Evolutionary conservation across 2,113 vertebrate genomes (phyloP), one percentile per base, ranked within the genome.

Genomic region (Falco punctatus): DNA sequence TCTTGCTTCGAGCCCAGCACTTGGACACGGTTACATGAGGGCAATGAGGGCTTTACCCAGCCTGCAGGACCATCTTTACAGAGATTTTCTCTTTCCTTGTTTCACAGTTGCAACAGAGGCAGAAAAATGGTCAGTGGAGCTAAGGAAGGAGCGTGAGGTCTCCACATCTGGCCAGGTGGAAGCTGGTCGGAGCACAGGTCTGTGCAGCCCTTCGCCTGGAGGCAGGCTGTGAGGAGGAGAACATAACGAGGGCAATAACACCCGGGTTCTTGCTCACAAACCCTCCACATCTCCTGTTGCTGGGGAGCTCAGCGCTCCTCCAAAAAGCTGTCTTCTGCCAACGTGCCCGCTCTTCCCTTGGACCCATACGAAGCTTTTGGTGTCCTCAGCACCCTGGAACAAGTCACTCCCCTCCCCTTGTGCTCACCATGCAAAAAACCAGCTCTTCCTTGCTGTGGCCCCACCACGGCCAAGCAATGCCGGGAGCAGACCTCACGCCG

Each of bases 391-490:
- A 48, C 27, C n/a, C 27, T 10, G 24, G 32, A 32, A 7, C n/a
- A 61, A 72, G 10, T 46, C 1, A 3, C 5, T 81, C 11, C 30
- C 10, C 27, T 30, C 33, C 5, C 38, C 15, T 58, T 70, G 27
- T 62, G 15, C 33, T 69, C 58, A 32, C 14, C 7, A 2, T 0
- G 2, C 2, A 2, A 15, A 72, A 11, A 15, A 10, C 16, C 55
- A 38, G 22, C 32, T 84, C 28, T 8, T 58, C 28, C 52, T 22
- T 72, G 40, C 49, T 44, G 44, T 2, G 1, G 17, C 19, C 49
- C 28, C 58, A 19, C 22, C 33, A 12, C 44, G 3, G 1, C 22
- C 22, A 62, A 27, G 42, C 0, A 0, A 17, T 4, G 22, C 5
- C 6, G 0, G 3, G 58, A 46, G 58, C 44, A 51, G 48, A 23